Conservation (phyloP, 2,113 vertebrate genomes). For the Boleophthalmus pectinirostris region DNA sequence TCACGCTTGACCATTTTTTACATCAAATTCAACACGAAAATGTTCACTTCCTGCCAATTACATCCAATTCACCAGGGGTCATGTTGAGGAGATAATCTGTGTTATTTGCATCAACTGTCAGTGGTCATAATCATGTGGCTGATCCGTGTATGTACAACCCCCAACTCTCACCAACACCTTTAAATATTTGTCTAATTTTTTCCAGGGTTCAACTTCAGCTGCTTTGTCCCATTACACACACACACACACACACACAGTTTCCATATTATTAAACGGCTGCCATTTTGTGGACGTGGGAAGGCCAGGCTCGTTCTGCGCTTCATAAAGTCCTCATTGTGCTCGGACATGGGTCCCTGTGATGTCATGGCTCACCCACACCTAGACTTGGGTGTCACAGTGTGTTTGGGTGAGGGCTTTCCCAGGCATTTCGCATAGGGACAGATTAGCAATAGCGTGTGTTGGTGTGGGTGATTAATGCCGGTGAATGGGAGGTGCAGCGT, state of each 20-base stretch:
- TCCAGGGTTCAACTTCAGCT: constrained; percentile 76
- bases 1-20: not conserved
- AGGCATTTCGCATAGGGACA: constrained; percentile 24
- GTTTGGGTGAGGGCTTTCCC: constrained; percentile 51
- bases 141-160: constrained; percentile 18
- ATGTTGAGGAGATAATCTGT: not conserved
- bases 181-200: constrained; percentile 73
- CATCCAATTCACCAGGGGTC: not conserved
- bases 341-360: constrained; percentile 67
- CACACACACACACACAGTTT: constrained; percentile 62
- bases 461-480: constrained; percentile 59
- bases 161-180: constrained; percentile 8
- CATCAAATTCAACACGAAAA: not conserved
- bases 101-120: not conserved
- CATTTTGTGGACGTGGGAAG: constrained; percentile 62
- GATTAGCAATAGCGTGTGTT: constrained; percentile 31
- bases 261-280: constrained; percentile 60
- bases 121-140: not conserved
- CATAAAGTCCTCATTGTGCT: constrained; percentile 85
- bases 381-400: constrained; percentile 47
- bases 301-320: constrained; percentile 53
- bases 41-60: not conserved
- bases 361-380: constrained; percentile 81
- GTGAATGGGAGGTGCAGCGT: constrained; percentile 11
- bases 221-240: constrained; percentile 69